These are phyloP conservation scores for Caenorhabditis wallacei DNA, from an alignment of 2,888 invertebrate species.

Conservation along the genomic window DNA sequence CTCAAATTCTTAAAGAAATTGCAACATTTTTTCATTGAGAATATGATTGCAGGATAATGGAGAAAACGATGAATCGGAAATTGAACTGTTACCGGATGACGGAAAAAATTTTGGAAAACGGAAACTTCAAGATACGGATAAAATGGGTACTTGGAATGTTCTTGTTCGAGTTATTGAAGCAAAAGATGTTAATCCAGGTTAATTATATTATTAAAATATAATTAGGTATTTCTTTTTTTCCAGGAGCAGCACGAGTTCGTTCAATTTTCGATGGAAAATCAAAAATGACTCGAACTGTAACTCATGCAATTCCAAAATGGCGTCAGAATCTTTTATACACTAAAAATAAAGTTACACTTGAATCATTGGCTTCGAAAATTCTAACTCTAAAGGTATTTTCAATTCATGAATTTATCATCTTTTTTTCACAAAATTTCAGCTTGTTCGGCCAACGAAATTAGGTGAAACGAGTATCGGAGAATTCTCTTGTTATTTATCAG, in stretches of 20 bases:
- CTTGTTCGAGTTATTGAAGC: slow-evolving; percentile 72
- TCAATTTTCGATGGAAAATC: slow-evolving; percentile 62
- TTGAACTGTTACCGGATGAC: slow-evolving; percentile 49
- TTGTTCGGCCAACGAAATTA: slow-evolving; percentile 41
- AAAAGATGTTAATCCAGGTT: slow-evolving; percentile 66
- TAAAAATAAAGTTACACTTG: slow-evolving; percentile 52
- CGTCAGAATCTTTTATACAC: slow-evolving; percentile 63
- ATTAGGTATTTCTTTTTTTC: neutral
- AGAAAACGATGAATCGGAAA: slow-evolving; percentile 44
- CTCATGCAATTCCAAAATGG: slow-evolving; percentile 72
- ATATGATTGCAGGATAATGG: slow-evolving; percentile 7
- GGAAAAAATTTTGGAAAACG: slow-evolving; percentile 63
- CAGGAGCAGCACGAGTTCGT: slow-evolving; percentile 65
- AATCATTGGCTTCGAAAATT: slow-evolving; percentile 66
- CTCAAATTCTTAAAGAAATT: too few species aligned
- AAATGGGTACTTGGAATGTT: slow-evolving; percentile 71
- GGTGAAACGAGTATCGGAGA: slow-evolving; percentile 52
- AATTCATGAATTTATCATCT: too few species aligned
- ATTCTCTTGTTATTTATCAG: slow-evolving; percentile 60
- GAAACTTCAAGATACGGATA: slow-evolving; percentile 64
- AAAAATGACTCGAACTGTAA: slow-evolving; percentile 70
- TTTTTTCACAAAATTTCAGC: slow-evolving; percentile 46
- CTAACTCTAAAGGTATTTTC: slow-evolving; percentile 71
- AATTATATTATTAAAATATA: neutral
- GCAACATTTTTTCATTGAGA: neutral